Evolutionary conservation across 2,113 vertebrate species (phyloP), one percentile per base, ranked within the genome.

Genomic region (Morphnarchus princeps): DNA sequence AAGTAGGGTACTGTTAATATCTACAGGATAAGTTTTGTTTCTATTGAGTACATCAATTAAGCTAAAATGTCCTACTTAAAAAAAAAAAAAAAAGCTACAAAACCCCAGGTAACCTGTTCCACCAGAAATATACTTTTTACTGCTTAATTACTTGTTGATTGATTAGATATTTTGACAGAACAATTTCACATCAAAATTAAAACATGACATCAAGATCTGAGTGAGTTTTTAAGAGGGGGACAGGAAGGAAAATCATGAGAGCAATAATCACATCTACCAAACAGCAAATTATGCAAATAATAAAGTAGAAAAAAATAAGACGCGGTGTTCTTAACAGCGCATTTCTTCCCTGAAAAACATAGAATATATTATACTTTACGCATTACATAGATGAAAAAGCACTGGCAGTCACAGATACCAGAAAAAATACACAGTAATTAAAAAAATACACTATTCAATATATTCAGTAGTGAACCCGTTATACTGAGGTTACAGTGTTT

Each of bases 401-500:
- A 82, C 18, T 50, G 18, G 5, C 20, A 69, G 43, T 29, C 36
- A 82, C 6, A 91, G 63, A 81, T 79, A 50, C 28, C 74, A 93
- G 43, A 14, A 70, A 70, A 82, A 89, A 42, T 18, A 26, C 45
- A 93, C 65, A 59, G 16, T 66, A 93, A 91, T 29, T 55, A 67
- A 62, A 45, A 89, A 58, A 82, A 82, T 81, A 55, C 7, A 79
- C 5, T 50, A 66, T 70, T 74, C 25, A 63, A 70, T 66, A 57
- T 72, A 67, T 62, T 80, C 36, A 47, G 49, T 13, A 70, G 10
- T 55, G 66, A 95, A 71, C 18, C 50, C 26, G 5, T 90, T 79
- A 78, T 89, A 83, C 54, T 82, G 58, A 94, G 91, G 57, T 82
- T 79, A 92, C 8, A 49, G 49, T 78, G 62, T 85, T 90, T 97